These are phyloP conservation scores for Eremobia ochroleuca DNA, from an alignment of 2,888 invertebrate genomes.

Conservation along the genomic window DNA sequence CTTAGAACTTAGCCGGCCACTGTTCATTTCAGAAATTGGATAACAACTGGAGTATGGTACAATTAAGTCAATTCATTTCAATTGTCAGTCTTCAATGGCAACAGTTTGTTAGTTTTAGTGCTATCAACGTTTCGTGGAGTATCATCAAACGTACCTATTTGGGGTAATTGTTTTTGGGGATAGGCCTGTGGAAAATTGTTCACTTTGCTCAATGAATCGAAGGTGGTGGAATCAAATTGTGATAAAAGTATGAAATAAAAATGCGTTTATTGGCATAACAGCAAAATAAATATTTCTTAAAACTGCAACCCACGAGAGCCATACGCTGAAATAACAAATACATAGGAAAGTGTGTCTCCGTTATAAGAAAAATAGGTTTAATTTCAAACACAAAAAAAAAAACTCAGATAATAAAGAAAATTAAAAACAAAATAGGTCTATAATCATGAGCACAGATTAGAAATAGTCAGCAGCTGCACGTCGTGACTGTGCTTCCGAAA, in stretches of 20 bases:
- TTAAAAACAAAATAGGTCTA: no score
- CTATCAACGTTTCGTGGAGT: conserved; percentile 55
- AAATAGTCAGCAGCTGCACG: not conserved
- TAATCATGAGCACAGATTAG: not conserved
- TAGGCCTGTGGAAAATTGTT: conserved; percentile 22
- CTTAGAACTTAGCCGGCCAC: conserved; percentile 55
- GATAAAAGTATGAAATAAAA: not conserved
- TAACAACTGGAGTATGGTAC: conserved; percentile 60
- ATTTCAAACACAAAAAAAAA: not conserved
- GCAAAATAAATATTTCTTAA: no score
- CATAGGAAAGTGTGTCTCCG: no score
- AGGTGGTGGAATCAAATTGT: not conserved
- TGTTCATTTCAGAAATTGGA: conserved; percentile 66
- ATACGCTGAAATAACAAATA: no score
- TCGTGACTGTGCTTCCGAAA: not conserved
- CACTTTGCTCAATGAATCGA: conserved; percentile 28
- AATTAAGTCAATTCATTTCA: conserved; percentile 64
- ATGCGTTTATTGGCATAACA: no score
- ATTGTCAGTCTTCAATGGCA: conserved; percentile 56
- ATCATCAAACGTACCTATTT: conserved; percentile 40
- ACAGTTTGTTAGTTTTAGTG: conserved; percentile 65
- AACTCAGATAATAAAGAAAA: no score
- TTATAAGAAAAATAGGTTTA: not conserved
- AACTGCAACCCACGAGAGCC: no score
- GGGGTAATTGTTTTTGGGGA: conserved; percentile 52